Conservation (phyloP, 2,888 invertebrate species). For the Ashinkailepas kermadecensis region DNA sequence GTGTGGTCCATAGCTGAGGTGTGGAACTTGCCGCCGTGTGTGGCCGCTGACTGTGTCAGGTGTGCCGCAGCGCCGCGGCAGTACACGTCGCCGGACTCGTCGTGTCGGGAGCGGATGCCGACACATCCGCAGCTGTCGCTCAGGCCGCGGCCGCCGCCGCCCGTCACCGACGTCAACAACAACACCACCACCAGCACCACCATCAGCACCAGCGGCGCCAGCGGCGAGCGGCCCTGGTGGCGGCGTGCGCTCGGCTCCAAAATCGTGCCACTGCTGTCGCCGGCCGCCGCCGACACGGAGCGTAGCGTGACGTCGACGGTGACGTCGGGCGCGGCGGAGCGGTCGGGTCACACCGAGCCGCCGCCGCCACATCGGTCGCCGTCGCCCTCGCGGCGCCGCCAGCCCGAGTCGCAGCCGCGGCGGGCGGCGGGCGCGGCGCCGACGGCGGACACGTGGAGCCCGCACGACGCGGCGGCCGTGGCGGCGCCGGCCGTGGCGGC, state of each 20-base stretch:
- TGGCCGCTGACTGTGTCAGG: too few relatives aligned
- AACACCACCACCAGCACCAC: not conserved
- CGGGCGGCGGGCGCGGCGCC: too few relatives aligned
- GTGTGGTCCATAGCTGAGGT: too few relatives aligned
- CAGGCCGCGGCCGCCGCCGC: not conserved
- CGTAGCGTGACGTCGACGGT: not conserved
- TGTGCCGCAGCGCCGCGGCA: not conserved
- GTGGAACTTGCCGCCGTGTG: too few relatives aligned
- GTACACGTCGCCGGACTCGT: not conserved
- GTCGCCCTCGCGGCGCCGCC: not conserved
- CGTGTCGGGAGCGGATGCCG: not conserved
- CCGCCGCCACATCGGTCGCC: not conserved
- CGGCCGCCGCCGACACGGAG: not conserved
- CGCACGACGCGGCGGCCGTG: too few relatives aligned
- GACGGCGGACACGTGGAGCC: too few relatives aligned
- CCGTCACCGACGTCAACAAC: not conserved
- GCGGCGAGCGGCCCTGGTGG: constrained; percentile 2
- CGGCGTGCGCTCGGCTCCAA: not conserved
- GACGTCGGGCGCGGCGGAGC: not conserved
- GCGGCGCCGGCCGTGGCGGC: too few relatives aligned
- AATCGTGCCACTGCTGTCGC: constrained; percentile 2
- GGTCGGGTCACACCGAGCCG: not conserved
- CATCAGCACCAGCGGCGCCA: not conserved
- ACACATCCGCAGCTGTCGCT: not conserved
- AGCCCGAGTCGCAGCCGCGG: too few relatives aligned